Percentiles rank a stretch among this genome's conserved stretches.
phyloP scores from a whole-genome alignment of 2,113 vertebrate genomes.

The Azemiops feae region DNA sequence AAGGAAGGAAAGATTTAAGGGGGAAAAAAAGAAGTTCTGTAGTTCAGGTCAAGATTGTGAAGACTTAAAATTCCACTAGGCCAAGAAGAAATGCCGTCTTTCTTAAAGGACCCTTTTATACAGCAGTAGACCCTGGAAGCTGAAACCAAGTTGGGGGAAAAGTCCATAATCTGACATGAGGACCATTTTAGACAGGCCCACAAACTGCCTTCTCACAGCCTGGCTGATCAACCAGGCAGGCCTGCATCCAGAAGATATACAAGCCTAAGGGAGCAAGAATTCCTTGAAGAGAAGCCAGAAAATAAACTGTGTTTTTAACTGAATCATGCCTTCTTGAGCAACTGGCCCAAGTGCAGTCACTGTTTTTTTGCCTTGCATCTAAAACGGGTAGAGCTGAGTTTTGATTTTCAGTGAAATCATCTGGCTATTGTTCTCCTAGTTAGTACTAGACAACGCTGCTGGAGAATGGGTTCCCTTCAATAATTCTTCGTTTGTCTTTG shows the following conservation, averaged over 20 bases:
- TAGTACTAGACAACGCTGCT: background rate
- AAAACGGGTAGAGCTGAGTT: background rate
- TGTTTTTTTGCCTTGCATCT: background rate
- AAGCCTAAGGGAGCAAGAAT: background rate
- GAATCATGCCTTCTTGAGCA: background rate
- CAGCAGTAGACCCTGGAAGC: background rate
- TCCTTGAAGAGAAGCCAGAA: constrained; percentile 1
- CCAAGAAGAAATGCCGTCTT: background rate
- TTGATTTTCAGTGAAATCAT: background rate
- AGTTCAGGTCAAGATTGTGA: background rate
- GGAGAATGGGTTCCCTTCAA: background rate
- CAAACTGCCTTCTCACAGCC: background rate
- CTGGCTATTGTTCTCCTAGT: background rate
- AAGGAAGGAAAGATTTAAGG: background rate
- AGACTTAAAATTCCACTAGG: background rate
- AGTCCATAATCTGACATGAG: background rate
- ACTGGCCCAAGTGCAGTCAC: background rate
- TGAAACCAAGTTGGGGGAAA: background rate
- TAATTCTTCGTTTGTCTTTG: background rate
- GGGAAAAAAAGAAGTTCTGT: background rate
- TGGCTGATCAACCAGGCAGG: background rate
- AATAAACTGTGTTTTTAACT: background rate
- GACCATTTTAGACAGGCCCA: background rate
- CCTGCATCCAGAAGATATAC: background rate
- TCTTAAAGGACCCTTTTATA: background rate